Percentiles rank a stretch among this genome's conserved stretches.
Evolutionary conservation across 2,113 vertebrate species (phyloP).

Genomic region (Diadophis punctatus): DNA sequence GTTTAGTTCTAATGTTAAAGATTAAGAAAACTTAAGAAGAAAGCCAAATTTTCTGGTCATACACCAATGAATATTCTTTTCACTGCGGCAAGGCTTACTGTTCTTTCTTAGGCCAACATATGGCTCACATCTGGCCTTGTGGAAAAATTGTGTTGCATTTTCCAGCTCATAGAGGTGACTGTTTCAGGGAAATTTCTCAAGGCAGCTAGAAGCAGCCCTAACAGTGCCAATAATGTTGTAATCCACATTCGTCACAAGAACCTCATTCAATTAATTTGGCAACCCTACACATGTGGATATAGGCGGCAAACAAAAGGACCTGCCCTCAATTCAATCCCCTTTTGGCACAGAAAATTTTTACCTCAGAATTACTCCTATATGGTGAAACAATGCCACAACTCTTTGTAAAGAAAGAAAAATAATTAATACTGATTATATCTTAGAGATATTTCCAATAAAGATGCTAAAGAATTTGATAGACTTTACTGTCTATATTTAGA

Average conservation of each 20-base stretch:
- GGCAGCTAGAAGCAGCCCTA: slow-evolving; percentile 15
- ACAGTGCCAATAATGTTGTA: slow-evolving; percentile 42
- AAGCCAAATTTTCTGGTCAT: not conserved
- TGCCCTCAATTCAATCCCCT: not conserved
- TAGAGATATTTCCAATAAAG: slow-evolving; percentile 32
- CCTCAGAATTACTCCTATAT: not conserved
- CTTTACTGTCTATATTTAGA: not conserved
- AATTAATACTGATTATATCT: slow-evolving; percentile 6
- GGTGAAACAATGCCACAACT: not conserved
- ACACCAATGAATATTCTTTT: slow-evolving; percentile 19
- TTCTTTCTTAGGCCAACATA: slow-evolving; percentile 56
- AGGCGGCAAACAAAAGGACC: slow-evolving; percentile 5
- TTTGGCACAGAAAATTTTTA: not conserved
- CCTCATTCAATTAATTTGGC: slow-evolving; percentile 44
- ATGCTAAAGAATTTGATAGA: not conserved
- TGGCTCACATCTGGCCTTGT: slow-evolving; percentile 57
- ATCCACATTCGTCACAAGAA: slow-evolving; percentile 48
- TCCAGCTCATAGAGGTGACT: slow-evolving; percentile 2
- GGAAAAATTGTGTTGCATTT: slow-evolving; percentile 32
- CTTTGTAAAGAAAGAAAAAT: slow-evolving; percentile 11
- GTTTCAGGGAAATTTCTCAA: slow-evolving; percentile 35
- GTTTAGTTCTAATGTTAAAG: not conserved
- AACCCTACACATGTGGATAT: slow-evolving; percentile 11
- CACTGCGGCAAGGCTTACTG: slow-evolving; percentile 23
- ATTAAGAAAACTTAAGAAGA: not conserved